phyloP scores from a whole-genome alignment of 2,888 invertebrate species.

The Ichneumoninae sp. region DNA sequence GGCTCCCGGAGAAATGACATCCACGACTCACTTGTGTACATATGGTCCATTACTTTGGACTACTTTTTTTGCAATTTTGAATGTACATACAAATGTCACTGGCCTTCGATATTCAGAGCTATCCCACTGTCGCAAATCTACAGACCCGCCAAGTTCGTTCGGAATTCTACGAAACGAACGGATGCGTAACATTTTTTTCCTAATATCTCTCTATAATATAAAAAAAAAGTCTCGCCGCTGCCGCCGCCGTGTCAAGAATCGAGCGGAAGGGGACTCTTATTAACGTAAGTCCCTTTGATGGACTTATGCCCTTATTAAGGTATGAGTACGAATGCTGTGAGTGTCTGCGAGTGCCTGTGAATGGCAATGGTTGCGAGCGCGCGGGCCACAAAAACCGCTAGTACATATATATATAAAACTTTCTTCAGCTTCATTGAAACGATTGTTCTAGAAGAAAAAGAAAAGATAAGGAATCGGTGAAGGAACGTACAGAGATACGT shows the following conservation, averaged over 20 bases:
- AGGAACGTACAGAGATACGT: background rate
- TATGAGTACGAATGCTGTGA: no score
- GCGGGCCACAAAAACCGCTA: no score
- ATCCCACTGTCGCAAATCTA: constrained; percentile 17
- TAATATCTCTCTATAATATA: background rate
- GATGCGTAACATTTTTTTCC: background rate
- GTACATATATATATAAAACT: background rate
- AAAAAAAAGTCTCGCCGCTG: no score
- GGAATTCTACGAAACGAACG: background rate
- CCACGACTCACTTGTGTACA: constrained; percentile 30
- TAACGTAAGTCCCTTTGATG: no score
- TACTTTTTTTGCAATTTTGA: constrained; percentile 18
- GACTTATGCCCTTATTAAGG: no score
- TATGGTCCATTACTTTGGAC: constrained; percentile 22
- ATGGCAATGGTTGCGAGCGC: no score
- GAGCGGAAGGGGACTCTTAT: no score
- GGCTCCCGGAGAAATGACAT: constrained; percentile 85
- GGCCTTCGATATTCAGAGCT: constrained; percentile 22
- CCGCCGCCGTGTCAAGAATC: no score
- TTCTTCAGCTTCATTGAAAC: background rate
- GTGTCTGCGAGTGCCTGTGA: no score
- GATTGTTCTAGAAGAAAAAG: background rate
- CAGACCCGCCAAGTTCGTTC: background rate
- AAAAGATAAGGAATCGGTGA: constrained; percentile 20
- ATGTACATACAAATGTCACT: constrained; percentile 11